Percentiles rank a stretch among this genome's conserved stretches.
Evolutionary conservation across 2,797 vertebrate species (phyloP).

Genomic region (Phalanger gymnotis): DNA sequence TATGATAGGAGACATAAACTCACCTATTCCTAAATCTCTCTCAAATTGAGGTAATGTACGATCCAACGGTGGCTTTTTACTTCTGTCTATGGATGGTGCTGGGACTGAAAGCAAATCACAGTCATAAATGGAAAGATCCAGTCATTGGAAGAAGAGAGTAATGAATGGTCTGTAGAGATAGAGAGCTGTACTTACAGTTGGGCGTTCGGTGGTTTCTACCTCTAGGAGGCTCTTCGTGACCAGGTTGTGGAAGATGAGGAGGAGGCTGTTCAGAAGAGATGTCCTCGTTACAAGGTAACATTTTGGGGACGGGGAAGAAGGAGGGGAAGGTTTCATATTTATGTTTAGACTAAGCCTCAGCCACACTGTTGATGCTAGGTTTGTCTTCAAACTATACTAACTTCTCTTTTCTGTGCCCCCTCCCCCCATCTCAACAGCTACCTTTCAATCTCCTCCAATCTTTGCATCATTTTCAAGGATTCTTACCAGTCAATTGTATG

Average conservation of each 20-base stretch:
- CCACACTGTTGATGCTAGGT: background rate
- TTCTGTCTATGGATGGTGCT: slow-evolving; percentile 88
- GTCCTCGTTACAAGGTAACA: background rate
- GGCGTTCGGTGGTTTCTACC: slow-evolving; percentile 78
- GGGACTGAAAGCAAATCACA: slow-evolving; percentile 67
- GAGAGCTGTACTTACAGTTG: slow-evolving; percentile 78
- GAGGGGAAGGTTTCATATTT: background rate
- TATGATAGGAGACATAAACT: slow-evolving; percentile 49
- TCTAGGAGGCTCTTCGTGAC: slow-evolving; percentile 78
- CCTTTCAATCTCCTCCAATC: background rate
- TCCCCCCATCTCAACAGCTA: background rate
- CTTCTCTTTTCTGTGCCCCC: background rate
- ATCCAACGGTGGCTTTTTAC: slow-evolving; percentile 87
- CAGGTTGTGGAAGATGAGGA: slow-evolving; percentile 74
- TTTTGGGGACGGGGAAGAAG: background rate
- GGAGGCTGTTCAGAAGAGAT: slow-evolving; percentile 71
- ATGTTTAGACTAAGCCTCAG: background rate
- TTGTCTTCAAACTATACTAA: background rate
- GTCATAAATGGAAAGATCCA: background rate
- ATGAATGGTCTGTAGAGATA: background rate
- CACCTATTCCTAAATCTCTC: slow-evolving; percentile 83
- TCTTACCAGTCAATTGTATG: background rate
- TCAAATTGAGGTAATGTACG: slow-evolving; percentile 79
- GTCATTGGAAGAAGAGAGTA: no score
- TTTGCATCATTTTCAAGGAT: background rate